Evolutionary conservation across 2,888 invertebrate species (phyloP), one percentile per base, ranked within the genome.

Genomic region (Leptura quadrifasciata): DNA sequence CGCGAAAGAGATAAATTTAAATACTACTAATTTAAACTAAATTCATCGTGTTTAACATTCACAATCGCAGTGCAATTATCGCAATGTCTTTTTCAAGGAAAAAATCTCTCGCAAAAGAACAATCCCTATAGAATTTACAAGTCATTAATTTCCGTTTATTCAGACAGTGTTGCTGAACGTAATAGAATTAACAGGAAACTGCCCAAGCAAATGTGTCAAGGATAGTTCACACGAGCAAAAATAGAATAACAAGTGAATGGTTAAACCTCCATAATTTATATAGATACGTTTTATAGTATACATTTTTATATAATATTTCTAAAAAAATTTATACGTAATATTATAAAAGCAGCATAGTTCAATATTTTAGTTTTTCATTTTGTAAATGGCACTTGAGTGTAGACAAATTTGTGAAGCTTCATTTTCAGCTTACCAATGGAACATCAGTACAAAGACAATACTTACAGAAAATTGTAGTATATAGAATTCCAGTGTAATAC

Each of bases 131-230:
- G 47, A 47, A 47, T 47, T 47, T 47, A 47, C 47, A 47, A 47
- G n/a, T n/a, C 47, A 47, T 47, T 47, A 47, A 47, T n/a, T 47
- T 47, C 47, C 47, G 47, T 47, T 39, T 47, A 47, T 47, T 3
- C 5, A n/a, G 47, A 47, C 47, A 47, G n/a, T n/a, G 47, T 5
- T 47, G n/a, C n/a, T 47, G 47, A 6, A 47, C n/a, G n/a, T 47
- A 15, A 12, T 47, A n/a, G 47, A 47, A 47, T n/a, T 47, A 47
- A 47, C 5, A n/a, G 15, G 47, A 47, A 47, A n/a, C n/a, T 5
- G n/a, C 3, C 47, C 17, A 15, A 47, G 4, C 47, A n/a, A 47
- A 15, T 15, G 15, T 39, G n/a, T n/a, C 15, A 47, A 47, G n/a
- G 47, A n/a, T 47, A 47, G n/a, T 47, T 47, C n/a, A n/a, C n/a